A percentile compares a stretch with the other conserved stretches of the same genome.
These are phyloP conservation scores for Dryobota labecula DNA, from an alignment of 2,888 invertebrate species.

Conservation along the genomic window DNA sequence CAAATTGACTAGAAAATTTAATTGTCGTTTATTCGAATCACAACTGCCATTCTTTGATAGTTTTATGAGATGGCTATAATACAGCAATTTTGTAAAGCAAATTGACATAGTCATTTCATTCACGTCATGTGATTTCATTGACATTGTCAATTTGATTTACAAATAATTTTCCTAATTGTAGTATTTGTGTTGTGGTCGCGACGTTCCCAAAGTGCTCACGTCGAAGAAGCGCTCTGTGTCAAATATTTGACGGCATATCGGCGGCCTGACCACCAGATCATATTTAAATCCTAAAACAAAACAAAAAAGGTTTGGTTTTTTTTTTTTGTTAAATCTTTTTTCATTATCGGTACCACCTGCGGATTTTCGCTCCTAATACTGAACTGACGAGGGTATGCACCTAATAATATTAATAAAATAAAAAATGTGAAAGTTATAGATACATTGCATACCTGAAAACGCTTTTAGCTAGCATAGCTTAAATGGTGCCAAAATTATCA, in stretches of 20 bases:
- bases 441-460: neutral
- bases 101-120: neutral
- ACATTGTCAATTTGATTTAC: neutral
- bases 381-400: neutral
- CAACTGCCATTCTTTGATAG: neutral
- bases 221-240: neutral
- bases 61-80: too few species aligned
- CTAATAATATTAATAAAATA: neutral
- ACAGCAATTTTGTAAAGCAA: neutral
- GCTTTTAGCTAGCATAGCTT: neutral
- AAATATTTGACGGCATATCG: neutral
- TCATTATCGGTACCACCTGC: too few species aligned
- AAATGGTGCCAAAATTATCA: too few species aligned
- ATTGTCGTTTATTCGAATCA: too few species aligned
- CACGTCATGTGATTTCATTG: too few species aligned
- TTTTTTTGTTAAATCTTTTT: too few species aligned
- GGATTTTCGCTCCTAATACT: neutral
- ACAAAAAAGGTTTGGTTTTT: neutral
- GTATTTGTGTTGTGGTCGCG: too few species aligned
- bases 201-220: neutral
- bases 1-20: too few species aligned
- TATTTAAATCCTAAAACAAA: neutral
- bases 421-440: too few species aligned
- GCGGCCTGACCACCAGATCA: too few species aligned
- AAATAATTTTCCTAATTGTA: neutral